Evolutionary conservation across 2,888 invertebrate species (phyloP).

Genomic region (Dryomyza anilis): DNA sequence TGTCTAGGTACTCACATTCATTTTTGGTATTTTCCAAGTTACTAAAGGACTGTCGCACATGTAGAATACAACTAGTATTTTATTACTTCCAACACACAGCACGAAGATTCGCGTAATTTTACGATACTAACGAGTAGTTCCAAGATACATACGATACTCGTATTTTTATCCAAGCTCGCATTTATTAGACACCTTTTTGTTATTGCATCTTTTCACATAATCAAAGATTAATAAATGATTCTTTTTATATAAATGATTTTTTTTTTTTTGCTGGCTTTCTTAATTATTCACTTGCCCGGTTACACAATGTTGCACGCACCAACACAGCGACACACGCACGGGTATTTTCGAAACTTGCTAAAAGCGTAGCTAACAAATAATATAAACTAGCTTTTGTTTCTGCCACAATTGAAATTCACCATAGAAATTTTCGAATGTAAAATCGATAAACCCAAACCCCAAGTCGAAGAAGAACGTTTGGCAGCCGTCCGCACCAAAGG

Average conservation of each 20-base stretch:
- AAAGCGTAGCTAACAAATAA: background rate
- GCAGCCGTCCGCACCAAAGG: conserved; percentile 52
- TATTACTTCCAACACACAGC: too few relatives aligned
- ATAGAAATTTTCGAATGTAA: conserved; percentile 14
- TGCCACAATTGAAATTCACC: conserved; percentile 18
- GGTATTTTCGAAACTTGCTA: background rate
- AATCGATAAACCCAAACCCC: conserved; percentile 8
- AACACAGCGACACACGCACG: conserved; percentile 1
- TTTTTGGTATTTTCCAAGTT: too few relatives aligned
- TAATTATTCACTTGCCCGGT: background rate
- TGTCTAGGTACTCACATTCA: too few relatives aligned
- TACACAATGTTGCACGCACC: conserved; percentile 12
- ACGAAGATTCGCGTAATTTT: background rate
- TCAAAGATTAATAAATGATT: too few relatives aligned
- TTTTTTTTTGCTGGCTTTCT: too few relatives aligned
- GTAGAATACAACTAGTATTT: too few relatives aligned
- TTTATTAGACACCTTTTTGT: too few relatives aligned
- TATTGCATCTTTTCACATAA: too few relatives aligned
- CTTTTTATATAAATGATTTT: too few relatives aligned
- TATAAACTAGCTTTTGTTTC: background rate
- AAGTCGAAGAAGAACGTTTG: background rate
- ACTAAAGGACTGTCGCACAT: too few relatives aligned
- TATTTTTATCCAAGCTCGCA: too few relatives aligned
- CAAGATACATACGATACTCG: background rate
- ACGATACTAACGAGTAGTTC: background rate